Percentiles rank a stretch among this genome's conserved stretches.
These are phyloP conservation scores for Scaptomyza polygonia DNA, from an alignment of 2,888 invertebrate genomes.

Conservation along the genomic window DNA sequence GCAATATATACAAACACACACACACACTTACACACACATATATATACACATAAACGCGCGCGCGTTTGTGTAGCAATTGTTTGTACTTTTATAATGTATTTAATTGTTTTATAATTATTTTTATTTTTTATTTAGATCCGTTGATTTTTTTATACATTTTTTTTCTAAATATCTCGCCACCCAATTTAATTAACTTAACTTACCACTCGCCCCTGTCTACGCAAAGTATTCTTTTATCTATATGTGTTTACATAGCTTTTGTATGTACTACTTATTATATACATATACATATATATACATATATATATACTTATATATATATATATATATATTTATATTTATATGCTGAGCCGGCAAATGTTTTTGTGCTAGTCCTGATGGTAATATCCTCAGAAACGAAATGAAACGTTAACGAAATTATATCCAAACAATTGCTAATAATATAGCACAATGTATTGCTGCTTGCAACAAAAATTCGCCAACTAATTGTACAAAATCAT, in stretches of 20 bases:
- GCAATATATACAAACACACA: constrained; percentile 40
- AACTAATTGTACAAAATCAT: constrained; percentile 72
- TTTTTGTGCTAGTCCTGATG: constrained; percentile 72
- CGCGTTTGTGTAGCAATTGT: constrained; percentile 54
- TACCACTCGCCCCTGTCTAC: constrained; percentile 52
- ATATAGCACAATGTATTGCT: constrained; percentile 61
- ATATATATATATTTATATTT: constrained; percentile 46
- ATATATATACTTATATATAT: constrained; percentile 59
- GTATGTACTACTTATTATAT: constrained; percentile 52
- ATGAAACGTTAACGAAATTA: constrained; percentile 33
- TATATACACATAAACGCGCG: constrained; percentile 12
- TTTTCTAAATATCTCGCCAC: constrained; percentile 35
- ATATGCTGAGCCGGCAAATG: constrained; percentile 71
- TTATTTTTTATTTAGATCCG: constrained; percentile 57
- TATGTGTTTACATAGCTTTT: constrained; percentile 49
- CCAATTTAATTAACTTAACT: constrained; percentile 53
- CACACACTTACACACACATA: constrained; percentile 9
- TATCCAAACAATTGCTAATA: constrained; percentile 47
- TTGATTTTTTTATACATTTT: constrained; percentile 45
- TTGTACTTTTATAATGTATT: constrained; percentile 75
- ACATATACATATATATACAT: constrained; percentile 43
- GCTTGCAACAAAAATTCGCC: constrained; percentile 61
- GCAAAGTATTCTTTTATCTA: constrained; percentile 65
- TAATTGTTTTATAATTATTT: constrained; percentile 68
- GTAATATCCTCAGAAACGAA: constrained; percentile 56